Evolutionary conservation across 2,113 vertebrate genomes (phyloP), one percentile per base, ranked within the genome.

Genomic region (Xyliphius kryptos): DNA sequence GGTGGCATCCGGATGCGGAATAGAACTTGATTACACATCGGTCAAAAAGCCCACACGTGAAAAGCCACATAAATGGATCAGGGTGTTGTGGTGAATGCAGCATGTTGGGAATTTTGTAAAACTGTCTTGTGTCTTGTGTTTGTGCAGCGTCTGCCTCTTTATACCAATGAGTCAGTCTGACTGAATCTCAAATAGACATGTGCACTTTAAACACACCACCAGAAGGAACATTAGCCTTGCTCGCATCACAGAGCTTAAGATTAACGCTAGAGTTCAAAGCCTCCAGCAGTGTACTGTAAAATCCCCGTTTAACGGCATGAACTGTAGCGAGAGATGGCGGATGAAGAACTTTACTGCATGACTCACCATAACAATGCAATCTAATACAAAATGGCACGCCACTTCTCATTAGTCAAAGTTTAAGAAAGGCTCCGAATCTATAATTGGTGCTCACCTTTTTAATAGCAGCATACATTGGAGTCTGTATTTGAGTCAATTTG

Each of bases 151-250:
- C 56, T n/a, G 58, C 51, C 20, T 68, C 46, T 58, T 46, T 50
- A 11, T 52, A 74, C 77, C 69, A 76, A 64, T 74, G 65, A 82
- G 66, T 74, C 56, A 56, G 58, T 75, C 74, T 76, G 73, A 77
- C 73, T 72, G 78, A 82, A 83, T 81, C 62, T 46, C 66, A 75
- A 80, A 82, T 72, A 72, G 16, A 68, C 56, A 66, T 70, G 76
- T 68, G 76, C 73, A 77, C 68, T 64, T 52, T 58, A 54, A 76
- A 60, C 68, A 55, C 66, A 77, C 65, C 67, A 15, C 69, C 32
- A 16, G 41, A 12, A 13, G 54, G 60, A 74, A 74, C 59, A 67
- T 56, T 54, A 36, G 20, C 66, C 73, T 74, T 46, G 13, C 44
- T 26, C 17, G 41, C 47, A 43, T 21, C 53, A 41, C 20, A 50